Conservation (phyloP, 2,888 invertebrate species). For the Clanis bilineata region DNA sequence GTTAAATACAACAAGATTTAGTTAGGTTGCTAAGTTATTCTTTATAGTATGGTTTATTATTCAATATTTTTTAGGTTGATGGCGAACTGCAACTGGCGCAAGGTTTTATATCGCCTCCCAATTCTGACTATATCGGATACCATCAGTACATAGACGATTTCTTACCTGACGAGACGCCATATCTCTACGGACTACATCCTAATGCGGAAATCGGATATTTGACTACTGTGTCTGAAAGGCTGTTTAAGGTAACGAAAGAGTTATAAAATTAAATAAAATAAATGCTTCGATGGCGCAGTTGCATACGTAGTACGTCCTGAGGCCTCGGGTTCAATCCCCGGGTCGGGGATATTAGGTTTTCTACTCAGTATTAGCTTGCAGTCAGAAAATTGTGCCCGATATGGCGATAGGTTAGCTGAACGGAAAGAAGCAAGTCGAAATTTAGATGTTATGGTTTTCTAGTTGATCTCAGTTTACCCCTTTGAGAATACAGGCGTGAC, state of each 20-base stretch:
- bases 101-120: constrained; percentile 93
- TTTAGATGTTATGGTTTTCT: too few species aligned
- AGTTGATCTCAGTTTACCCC: too few species aligned
- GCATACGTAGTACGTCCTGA: too few species aligned
- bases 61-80: constrained; percentile 85
- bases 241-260: constrained; percentile 84
- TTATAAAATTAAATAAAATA: neutral
- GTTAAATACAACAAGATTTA: too few species aligned
- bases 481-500: too few species aligned
- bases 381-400: too few species aligned
- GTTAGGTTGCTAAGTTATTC: too few species aligned
- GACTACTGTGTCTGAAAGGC: constrained; percentile 91
- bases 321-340: too few species aligned
- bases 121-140: constrained; percentile 93
- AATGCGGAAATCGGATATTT: constrained; percentile 98
- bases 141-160: constrained; percentile 93
- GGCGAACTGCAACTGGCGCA: constrained; percentile 91
- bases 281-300: neutral
- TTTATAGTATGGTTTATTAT: neutral
- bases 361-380: too few species aligned
- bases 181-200: constrained; percentile 95
- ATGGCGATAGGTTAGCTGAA: too few species aligned
- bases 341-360: too few species aligned
- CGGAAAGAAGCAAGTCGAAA: too few species aligned
- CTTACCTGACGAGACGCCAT: constrained; percentile 93